phyloP scores from a whole-genome alignment of 1,140 invertebrate species.

The Zaprionus gabonicus region DNA sequence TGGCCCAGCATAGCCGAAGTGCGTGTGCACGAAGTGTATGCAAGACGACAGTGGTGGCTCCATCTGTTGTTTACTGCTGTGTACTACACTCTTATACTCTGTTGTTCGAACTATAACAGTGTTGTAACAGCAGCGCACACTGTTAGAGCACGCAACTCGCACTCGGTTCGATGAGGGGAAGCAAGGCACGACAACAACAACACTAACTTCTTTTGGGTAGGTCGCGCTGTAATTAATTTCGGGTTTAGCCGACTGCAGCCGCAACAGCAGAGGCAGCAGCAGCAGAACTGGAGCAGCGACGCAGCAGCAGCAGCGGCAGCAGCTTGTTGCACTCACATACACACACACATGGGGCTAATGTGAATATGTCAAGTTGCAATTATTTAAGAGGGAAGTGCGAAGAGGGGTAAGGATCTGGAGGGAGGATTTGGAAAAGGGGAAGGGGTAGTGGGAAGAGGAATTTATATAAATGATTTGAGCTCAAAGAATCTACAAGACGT shows the following conservation, averaged over 20 bases:
- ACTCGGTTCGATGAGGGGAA: conserved; percentile 33
- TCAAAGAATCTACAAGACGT: background rate
- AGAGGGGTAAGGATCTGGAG: conserved; percentile 4
- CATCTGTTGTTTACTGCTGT: background rate
- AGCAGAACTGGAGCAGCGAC: conserved; percentile 19
- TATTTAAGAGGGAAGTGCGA: conserved; percentile 14
- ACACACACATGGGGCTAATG: conserved; percentile 20
- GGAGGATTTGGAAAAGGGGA: too few species aligned
- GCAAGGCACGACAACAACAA: conserved; percentile 4
- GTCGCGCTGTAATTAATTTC: conserved; percentile 41
- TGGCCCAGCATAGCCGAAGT: background rate
- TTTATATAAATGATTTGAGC: background rate
- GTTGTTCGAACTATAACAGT: conserved; percentile 5
- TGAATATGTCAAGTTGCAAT: conserved; percentile 24
- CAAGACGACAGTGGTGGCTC: conserved; percentile 7
- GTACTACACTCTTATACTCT: conserved; percentile 49
- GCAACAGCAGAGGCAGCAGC: conserved; percentile 20
- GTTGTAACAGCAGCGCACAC: background rate
- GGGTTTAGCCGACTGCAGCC: conserved; percentile 21
- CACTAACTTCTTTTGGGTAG: conserved; percentile 5
- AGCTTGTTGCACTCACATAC: conserved; percentile 37
- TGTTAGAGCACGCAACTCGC: conserved; percentile 18
- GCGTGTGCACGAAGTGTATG: background rate
- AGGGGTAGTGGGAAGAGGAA: background rate
- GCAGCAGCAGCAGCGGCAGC: conserved; percentile 9